Conservation (phyloP, 2,113 vertebrate genomes). For the Vombatus ursinus region DNA sequence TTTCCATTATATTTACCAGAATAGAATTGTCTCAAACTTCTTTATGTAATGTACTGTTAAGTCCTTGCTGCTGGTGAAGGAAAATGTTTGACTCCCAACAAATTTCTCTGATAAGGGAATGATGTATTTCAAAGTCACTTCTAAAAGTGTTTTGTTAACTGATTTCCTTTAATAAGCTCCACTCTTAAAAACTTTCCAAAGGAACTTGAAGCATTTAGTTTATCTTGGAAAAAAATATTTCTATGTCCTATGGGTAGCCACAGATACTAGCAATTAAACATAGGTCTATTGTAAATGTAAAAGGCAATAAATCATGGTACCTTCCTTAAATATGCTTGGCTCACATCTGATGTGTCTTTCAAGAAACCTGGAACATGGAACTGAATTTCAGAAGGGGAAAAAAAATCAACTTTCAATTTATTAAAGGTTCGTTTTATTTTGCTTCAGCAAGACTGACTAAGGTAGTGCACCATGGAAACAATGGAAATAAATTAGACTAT, state of each 20-base stretch:
- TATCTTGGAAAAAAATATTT: slow-evolving; percentile 56
- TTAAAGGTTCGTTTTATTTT: slow-evolving; percentile 61
- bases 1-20: slow-evolving; percentile 43
- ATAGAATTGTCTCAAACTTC: slow-evolving; percentile 23
- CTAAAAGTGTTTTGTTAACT: slow-evolving; percentile 61
- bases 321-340: slow-evolving; percentile 65
- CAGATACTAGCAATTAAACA: slow-evolving; percentile 79
- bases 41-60: slow-evolving; percentile 20
- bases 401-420: slow-evolving; percentile 49
- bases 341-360: slow-evolving; percentile 39
- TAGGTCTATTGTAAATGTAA: slow-evolving; percentile 68
- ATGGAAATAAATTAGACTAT: slow-evolving; percentile 32
- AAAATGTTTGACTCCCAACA: slow-evolving; percentile 36
- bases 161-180: slow-evolving; percentile 69
- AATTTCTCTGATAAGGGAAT: slow-evolving; percentile 52
- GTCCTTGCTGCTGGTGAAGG: slow-evolving; percentile 4
- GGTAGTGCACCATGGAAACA: slow-evolving; percentile 62
- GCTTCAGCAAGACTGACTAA: slow-evolving; percentile 19
- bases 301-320: slow-evolving; percentile 74
- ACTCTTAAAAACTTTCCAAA: slow-evolving; percentile 69
- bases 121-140: slow-evolving; percentile 53
- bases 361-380: slow-evolving; percentile 62
- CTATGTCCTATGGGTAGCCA: slow-evolving; percentile 73
- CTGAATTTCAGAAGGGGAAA: slow-evolving; percentile 53
- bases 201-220: slow-evolving; percentile 57